Evolutionary conservation across 2,113 vertebrate genomes (phyloP).

Genomic region (Damaliscus lunatus): DNA sequence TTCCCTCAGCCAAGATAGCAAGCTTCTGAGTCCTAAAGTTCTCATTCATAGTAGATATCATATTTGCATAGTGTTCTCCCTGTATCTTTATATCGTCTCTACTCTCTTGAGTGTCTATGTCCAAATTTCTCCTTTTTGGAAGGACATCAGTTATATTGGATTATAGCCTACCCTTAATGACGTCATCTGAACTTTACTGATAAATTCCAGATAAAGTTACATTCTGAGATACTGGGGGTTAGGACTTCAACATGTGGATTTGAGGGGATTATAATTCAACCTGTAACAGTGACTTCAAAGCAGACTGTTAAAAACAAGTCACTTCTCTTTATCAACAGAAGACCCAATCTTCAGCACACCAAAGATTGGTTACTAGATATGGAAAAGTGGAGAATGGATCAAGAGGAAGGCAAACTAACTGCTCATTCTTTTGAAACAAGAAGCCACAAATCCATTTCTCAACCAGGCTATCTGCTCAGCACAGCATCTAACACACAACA

Average conservation of each 20-base stretch:
- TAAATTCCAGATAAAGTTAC: neutral
- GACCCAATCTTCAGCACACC: neutral
- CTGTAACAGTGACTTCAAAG: neutral
- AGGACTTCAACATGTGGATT: neutral
- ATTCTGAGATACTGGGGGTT: neutral
- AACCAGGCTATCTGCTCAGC: neutral
- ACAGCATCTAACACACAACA: neutral
- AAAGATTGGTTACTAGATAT: neutral
- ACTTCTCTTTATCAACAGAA: neutral
- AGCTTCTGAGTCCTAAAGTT: neutral
- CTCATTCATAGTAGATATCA: neutral
- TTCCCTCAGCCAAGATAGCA: neutral
- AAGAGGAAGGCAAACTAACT: neutral
- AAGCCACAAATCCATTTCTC: neutral
- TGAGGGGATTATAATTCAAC: neutral
- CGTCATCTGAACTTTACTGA: neutral
- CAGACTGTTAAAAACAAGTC: neutral
- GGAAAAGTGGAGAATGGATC: neutral
- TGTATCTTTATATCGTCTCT: neutral
- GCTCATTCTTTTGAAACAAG: neutral
- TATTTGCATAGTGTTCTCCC: neutral
- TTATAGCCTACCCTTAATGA: neutral
- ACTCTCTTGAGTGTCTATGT: neutral
- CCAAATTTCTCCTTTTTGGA: neutral
- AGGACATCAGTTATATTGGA: neutral